Base-by-base conservation (phyloP, 1,140 invertebrate species). In the Monomorium pharaonis region DNA sequence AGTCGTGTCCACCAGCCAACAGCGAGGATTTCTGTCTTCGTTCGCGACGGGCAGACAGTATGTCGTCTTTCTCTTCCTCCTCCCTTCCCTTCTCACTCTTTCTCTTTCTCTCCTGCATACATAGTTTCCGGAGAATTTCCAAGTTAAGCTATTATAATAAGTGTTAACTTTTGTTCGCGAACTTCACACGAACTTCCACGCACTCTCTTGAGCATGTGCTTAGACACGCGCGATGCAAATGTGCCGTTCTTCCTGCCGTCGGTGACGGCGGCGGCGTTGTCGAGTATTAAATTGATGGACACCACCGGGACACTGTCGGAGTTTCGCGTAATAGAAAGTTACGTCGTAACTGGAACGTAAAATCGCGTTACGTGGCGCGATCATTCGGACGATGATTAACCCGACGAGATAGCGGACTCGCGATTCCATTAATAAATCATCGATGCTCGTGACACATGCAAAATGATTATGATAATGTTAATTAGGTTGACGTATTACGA, bases 351-450 rank as follows among this genome's bases (percentile, higher is more conserved):
- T 83, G 2, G 78, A 16, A 47, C 78, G 67, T 60, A 74, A 83
- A 83, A 72, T 83, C 37, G 42, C 24, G 51, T 83, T 74, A 83
- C 18, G 18, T 56, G 51, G 27, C 54, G 18, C 67, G 67, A 83
- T 83, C 51, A 83, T 83, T 83, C 67, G 51, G 37, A 83, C 56
- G 51, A 83, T 58, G 67, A 83, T 83, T 83, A 83, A 83, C 27
- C 62, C 67, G 54, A 47, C 42, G 51, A 72, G 24, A 4, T 58
- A 47, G 27, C 21, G n/a, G 1, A 44, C 14, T 83, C 24, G 37
- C 51, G 24, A 83, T 83, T 83, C 58, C 51, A 58, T 58, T 76
- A 75, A 75, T 75, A 27, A 83, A 83, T 83, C 65, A 44, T 65
- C 67, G 60, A 51, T 65, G 44, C n/a, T 58, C 37, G 33, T 49